A percentile compares a stretch with the other conserved stretches of the same genome.
These are phyloP conservation scores for Coreoperca whiteheadi DNA, from an alignment of 2,113 vertebrate species.

Conservation along the genomic window DNA sequence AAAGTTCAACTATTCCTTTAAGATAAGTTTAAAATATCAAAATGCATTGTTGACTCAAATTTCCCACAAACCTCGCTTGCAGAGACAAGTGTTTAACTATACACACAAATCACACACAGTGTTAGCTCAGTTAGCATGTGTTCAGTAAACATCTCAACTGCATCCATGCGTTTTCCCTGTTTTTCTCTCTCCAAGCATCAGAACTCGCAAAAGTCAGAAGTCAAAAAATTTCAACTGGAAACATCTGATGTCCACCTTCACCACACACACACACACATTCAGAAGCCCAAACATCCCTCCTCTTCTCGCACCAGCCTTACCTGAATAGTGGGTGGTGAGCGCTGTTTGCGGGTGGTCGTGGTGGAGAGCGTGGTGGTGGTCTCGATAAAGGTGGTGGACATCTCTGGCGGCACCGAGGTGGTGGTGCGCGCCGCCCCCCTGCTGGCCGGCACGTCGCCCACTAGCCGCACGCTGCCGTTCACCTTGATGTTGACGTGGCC, in stretches of 20 bases:
- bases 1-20: background rate
- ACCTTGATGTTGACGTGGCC: slow-evolving; percentile 95
- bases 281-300: background rate
- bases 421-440: slow-evolving; percentile 91
- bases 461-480: slow-evolving; percentile 95
- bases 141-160: background rate
- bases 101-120: background rate
- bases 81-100: background rate
- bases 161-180: background rate
- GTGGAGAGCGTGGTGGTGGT: slow-evolving; percentile 97
- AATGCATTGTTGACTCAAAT: background rate
- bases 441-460: slow-evolving; percentile 93
- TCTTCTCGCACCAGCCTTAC: slow-evolving; percentile 68
- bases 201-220: background rate
- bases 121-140: background rate
- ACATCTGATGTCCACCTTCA: background rate
- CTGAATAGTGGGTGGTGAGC: slow-evolving; percentile 95
- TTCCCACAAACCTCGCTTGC: background rate
- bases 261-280: too few species aligned
- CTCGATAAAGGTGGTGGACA: slow-evolving; percentile 98
- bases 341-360: slow-evolving; percentile 96
- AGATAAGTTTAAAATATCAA: background rate
- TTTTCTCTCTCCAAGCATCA: background rate
- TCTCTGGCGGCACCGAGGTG: slow-evolving; percentile 94
- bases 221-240: too few species aligned